A percentile compares a stretch with the other conserved stretches of the same genome.
These are phyloP conservation scores for Elgaria multicarinata DNA, from an alignment of 2,113 vertebrate genomes.

Conservation along the genomic window DNA sequence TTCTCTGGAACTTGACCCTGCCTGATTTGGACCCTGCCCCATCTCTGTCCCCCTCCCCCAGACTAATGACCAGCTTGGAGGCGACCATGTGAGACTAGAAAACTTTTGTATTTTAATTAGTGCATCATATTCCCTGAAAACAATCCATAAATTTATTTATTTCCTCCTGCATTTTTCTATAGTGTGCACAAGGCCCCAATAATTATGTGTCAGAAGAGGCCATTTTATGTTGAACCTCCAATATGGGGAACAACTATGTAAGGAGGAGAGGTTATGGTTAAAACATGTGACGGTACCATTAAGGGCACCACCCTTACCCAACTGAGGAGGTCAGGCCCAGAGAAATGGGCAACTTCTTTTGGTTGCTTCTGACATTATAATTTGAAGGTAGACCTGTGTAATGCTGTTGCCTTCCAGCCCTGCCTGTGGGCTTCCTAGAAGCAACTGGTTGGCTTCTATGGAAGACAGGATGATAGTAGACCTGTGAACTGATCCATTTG, in stretches of 20 bases:
- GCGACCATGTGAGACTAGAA: neutral
- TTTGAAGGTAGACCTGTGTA: neutral
- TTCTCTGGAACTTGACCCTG: no score
- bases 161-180: neutral
- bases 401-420: neutral
- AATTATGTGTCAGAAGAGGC: neutral
- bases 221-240: neutral
- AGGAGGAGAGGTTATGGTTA: neutral
- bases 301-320: neutral
- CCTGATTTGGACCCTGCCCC: no score
- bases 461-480: neutral
- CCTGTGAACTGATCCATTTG: neutral
- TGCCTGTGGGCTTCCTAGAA: neutral
- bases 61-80: neutral
- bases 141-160: no score
- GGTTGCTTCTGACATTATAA: neutral
- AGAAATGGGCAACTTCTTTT: neutral
- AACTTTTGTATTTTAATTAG: neutral
- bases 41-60: no score
- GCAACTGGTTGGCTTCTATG: neutral
- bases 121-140: neutral
- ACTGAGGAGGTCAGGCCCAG: neutral
- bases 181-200: neutral
- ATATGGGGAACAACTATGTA: neutral
- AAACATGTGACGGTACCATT: neutral